These are phyloP conservation scores for Atta texana DNA, from an alignment of 1,140 invertebrate species.

Conservation along the genomic window DNA sequence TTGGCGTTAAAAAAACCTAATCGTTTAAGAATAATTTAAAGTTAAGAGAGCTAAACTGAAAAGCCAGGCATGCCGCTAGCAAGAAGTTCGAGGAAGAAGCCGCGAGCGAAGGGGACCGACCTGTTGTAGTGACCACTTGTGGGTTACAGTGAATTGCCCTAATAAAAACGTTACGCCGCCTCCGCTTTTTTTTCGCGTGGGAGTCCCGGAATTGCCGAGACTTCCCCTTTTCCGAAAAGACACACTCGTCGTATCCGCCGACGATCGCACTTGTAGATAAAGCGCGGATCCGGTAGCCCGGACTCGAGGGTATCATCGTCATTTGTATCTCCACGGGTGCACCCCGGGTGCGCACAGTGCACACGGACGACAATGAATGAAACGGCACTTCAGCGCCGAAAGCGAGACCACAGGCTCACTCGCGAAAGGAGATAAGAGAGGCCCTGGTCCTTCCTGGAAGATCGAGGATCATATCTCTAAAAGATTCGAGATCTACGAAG, in stretches of 20 bases:
- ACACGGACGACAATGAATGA: constrained; percentile 77
- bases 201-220: constrained; percentile 71
- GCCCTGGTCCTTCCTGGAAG: constrained; percentile 35
- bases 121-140: constrained; percentile 79
- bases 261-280: constrained; percentile 81
- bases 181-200: constrained; percentile 77
- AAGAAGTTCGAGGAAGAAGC: constrained; percentile 38
- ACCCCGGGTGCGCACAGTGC: constrained; percentile 58
- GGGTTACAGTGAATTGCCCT: constrained; percentile 82
- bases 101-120: constrained; percentile 11
- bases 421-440: constrained; percentile 50
- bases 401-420: constrained; percentile 17
- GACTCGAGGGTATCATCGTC: constrained; percentile 80
- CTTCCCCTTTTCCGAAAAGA: constrained; percentile 63
- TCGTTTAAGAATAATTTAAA: not conserved
- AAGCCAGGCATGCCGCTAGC: not conserved
- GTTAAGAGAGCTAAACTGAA: not conserved
- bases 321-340: constrained; percentile 83
- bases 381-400: constrained; percentile 66
- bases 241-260: constrained; percentile 60
- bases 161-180: constrained; percentile 84
- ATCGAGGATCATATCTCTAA: not conserved
- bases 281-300: constrained; percentile 81
- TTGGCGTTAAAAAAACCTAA: not conserved
- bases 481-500: not conserved